Evolutionary conservation across 2,888 invertebrate genomes (phyloP).

Genomic region (Philhelius pedissequus): DNA sequence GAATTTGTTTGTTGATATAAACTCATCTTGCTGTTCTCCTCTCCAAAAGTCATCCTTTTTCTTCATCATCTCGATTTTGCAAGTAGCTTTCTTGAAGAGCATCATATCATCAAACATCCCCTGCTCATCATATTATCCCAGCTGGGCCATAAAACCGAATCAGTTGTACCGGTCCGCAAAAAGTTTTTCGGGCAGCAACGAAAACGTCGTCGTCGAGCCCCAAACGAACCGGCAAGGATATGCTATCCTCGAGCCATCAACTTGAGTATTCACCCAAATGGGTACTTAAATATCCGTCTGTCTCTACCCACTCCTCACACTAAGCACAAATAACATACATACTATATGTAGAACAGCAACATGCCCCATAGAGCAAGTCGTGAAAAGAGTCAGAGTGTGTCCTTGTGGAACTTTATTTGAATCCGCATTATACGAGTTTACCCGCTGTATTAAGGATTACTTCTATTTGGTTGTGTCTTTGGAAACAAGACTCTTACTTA

Average conservation of each 20-base stretch:
- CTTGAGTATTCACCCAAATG: conserved; percentile 57
- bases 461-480: conserved; percentile 7
- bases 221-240: not conserved
- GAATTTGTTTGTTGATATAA: conserved; percentile 28
- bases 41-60: not conserved
- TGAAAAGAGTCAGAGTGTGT: not conserved
- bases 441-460: conserved; percentile 32
- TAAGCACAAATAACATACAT: not conserved
- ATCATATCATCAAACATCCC: conserved; percentile 28
- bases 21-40: conserved; percentile 14
- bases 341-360: not conserved
- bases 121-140: conserved; percentile 50
- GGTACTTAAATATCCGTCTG: conserved; percentile 56
- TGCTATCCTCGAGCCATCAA: conserved; percentile 20
- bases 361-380: not conserved
- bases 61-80: not conserved
- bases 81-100: not conserved
- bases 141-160: conserved; percentile 55
- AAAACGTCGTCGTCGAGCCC: not conserved
- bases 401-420: conserved; percentile 33
- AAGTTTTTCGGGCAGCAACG: conserved; percentile 13
- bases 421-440: not conserved
- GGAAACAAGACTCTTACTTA: conserved; percentile 30
- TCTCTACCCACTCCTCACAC: not conserved
- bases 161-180: conserved; percentile 36